These are phyloP conservation scores for Idaea aversata DNA, from an alignment of 2,888 invertebrate species.

Conservation along the genomic window DNA sequence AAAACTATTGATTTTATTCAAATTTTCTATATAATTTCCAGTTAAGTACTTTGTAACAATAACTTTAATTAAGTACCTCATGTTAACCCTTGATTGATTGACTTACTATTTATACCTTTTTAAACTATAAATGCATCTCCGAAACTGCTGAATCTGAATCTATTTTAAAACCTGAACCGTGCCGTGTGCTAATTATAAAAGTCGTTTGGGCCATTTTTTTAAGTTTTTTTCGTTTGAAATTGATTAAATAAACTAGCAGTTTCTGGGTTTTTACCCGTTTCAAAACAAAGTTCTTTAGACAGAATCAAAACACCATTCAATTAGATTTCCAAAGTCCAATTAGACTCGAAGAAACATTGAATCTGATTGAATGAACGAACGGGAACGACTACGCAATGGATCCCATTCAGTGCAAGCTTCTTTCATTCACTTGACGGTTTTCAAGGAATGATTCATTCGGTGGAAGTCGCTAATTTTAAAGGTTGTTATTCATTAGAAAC, in stretches of 20 bases:
- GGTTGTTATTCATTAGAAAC: neutral
- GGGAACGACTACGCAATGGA: neutral
- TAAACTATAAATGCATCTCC: too few relatives aligned
- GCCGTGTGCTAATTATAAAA: too few relatives aligned
- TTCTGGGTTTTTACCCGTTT: neutral
- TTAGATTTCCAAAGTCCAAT: neutral
- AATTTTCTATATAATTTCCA: too few relatives aligned
- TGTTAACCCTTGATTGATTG: too few relatives aligned
- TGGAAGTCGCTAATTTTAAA: neutral
- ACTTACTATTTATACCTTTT: too few relatives aligned
- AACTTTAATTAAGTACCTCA: too few relatives aligned
- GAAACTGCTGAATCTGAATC: too few relatives aligned
- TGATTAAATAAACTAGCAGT: neutral
- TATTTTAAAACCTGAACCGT: too few relatives aligned
- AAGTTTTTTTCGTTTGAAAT: too few relatives aligned
- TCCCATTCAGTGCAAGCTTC: neutral
- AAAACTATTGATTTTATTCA: too few relatives aligned
- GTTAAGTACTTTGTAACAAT: too few relatives aligned
- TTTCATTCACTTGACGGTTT: neutral
- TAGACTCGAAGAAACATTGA: neutral
- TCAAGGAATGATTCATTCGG: neutral
- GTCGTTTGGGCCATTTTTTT: too few relatives aligned
- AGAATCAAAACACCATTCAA: neutral
- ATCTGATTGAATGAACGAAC: neutral
- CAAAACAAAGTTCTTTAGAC: neutral